These are phyloP conservation scores for Pollimyrus isidori DNA, from an alignment of 2,113 vertebrate genomes.

Conservation along the genomic window DNA sequence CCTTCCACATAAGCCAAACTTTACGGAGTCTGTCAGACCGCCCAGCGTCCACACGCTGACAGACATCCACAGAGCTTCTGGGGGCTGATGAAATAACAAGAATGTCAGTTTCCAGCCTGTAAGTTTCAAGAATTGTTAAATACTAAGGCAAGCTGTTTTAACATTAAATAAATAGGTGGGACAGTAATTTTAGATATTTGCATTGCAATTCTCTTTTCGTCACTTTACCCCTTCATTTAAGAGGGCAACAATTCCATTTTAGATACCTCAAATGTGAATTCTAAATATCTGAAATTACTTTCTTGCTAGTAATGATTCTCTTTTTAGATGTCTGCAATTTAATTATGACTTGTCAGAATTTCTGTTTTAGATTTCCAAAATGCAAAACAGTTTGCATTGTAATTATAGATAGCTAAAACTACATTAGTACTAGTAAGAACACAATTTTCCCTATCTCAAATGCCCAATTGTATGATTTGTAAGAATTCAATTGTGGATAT, in stretches of 20 bases:
- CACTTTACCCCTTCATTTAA: background rate
- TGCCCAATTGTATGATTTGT: too few relatives aligned
- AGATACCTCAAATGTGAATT: background rate
- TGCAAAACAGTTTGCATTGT: too few relatives aligned
- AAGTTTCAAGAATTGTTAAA: background rate
- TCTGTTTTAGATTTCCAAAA: too few relatives aligned
- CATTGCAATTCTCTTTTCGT: background rate
- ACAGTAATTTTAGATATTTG: background rate
- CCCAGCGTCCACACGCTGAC: conserved; percentile 19
- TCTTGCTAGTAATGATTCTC: background rate
- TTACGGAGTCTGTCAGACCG: background rate
- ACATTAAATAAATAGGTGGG: background rate
- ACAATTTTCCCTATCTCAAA: too few relatives aligned
- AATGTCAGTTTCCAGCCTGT: background rate
- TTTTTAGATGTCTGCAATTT: background rate
- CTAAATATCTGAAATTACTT: background rate
- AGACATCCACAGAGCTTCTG: conserved; percentile 18
- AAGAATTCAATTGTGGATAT: too few relatives aligned
- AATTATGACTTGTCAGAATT: background rate
- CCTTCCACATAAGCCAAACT: conserved; percentile 35
- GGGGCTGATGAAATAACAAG: conserved; percentile 21
- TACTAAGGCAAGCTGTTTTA: background rate
- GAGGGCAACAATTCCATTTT: background rate
- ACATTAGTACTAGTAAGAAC: too few relatives aligned
- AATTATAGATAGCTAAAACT: too few relatives aligned